phyloP scores from a whole-genome alignment of 2,888 invertebrate genomes.

The Nymphalis polychloros region DNA sequence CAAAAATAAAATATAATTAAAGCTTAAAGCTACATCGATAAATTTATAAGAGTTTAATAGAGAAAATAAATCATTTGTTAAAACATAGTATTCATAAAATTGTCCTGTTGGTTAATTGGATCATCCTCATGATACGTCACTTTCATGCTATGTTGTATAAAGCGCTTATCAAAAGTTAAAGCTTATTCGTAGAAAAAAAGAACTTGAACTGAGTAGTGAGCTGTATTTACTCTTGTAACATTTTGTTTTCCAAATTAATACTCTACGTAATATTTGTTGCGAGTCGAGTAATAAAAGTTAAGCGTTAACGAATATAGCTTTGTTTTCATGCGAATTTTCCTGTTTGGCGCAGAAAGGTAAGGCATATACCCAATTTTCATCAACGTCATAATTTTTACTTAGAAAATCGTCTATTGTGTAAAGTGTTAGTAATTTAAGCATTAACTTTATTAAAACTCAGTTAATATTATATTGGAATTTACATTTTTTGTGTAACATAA shows the following conservation, averaged over 20 bases:
- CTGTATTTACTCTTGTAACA: background rate
- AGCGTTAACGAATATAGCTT: slow-evolving; percentile 3
- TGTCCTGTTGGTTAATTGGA: no score
- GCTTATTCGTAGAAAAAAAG: background rate
- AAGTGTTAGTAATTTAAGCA: background rate
- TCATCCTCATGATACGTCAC: no score
- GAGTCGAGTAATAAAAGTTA: background rate
- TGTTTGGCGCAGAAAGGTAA: background rate
- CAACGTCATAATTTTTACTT: background rate
- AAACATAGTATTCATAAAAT: no score
- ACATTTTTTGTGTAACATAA: no score
- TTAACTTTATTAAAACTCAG: background rate
- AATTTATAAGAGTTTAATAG: background rate
- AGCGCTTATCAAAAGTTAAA: background rate
- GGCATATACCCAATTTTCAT: slow-evolving; percentile 1
- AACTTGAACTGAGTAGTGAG: background rate
- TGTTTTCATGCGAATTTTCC: slow-evolving; percentile 3
- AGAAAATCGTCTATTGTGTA: background rate
- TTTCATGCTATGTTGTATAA: no score
- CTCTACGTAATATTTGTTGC: background rate
- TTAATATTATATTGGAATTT: no score
- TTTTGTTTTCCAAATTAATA: background rate
- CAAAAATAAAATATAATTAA: background rate
- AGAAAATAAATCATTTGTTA: background rate
- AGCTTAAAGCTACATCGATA: no score